A percentile compares a stretch with the other conserved stretches of the same genome.
Conservation (phyloP, 2,888 invertebrate species). For the Dynastes grantii region DNA sequence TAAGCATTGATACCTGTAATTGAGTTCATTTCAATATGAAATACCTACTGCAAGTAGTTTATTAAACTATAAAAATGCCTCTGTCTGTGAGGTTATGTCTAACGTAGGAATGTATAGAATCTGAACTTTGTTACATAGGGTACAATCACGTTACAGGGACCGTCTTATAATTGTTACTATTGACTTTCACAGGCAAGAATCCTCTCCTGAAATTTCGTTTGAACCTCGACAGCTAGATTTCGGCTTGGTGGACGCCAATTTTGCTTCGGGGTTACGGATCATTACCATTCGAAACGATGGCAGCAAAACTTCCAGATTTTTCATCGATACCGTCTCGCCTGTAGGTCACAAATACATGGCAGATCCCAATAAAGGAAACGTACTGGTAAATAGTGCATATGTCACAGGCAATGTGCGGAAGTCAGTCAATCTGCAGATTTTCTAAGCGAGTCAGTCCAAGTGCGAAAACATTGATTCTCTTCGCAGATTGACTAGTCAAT, state of each 20-base stretch:
- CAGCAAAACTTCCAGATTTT: neutral
- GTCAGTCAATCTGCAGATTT: too few species aligned
- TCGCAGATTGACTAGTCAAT: too few species aligned
- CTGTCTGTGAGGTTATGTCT: too few species aligned
- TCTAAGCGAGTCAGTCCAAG: too few species aligned
- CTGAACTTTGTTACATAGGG: too few species aligned
- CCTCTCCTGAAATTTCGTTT: neutral
- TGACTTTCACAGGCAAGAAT: neutral
- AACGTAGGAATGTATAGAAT: too few species aligned
- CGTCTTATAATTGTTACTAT: too few species aligned
- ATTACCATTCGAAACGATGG: neutral
- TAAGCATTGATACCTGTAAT: neutral
- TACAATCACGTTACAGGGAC: too few species aligned
- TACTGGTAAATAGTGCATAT: neutral
- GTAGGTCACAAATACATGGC: neutral
- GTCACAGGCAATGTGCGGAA: too few species aligned
- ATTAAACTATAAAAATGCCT: too few species aligned
- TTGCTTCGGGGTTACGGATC: neutral
- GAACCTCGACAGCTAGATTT: neutral
- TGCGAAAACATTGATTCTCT: too few species aligned
- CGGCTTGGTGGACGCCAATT: neutral
- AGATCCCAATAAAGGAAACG: neutral
- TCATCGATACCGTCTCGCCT: neutral
- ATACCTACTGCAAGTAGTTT: neutral
- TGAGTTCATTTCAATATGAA: too few species aligned